Percentiles rank a stretch among this genome's conserved stretches.
Evolutionary conservation across 92 coral and sea anemone species (phyloP).

Genomic region (Palythoa grandis): DNA sequence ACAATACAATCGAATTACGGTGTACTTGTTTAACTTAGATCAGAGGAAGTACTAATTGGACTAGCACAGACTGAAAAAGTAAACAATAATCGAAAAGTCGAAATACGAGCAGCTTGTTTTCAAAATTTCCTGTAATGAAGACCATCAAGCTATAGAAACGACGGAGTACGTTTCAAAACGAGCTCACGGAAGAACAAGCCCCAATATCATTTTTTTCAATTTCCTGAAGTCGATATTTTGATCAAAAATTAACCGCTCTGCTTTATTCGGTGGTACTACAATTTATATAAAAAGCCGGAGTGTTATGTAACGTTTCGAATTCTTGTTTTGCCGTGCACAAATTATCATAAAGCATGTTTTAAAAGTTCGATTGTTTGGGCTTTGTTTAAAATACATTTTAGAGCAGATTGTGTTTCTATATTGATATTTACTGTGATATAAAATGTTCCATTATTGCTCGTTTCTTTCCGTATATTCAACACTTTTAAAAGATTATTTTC

Average conservation of each 20-base stretch:
- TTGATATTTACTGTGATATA: not conserved
- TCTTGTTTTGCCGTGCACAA: not conserved
- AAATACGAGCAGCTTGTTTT: conserved; percentile 11
- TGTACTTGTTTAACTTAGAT: conserved; percentile 19
- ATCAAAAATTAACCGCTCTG: not conserved
- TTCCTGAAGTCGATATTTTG: conserved; percentile 6
- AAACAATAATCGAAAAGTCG: not conserved
- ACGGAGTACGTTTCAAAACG: not conserved
- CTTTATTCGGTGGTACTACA: not conserved
- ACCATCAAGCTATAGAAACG: not conserved
- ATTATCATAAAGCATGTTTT: not conserved
- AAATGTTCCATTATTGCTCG: conserved; percentile 11
- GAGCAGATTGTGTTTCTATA: conserved; percentile 11
- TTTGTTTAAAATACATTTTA: conserved; percentile 20
- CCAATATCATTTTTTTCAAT: conserved; percentile 18
- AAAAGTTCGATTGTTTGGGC: conserved; percentile 11
- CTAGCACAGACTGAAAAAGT: not conserved
- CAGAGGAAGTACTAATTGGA: conserved; percentile 25
- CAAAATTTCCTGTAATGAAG: not conserved
- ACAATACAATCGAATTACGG: not conserved
- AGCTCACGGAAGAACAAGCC: too few species aligned
- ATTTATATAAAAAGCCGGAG: not conserved
- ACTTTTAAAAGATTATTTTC: not conserved
- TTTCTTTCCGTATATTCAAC: conserved; percentile 27
- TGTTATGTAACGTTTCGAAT: not conserved